A percentile compares a stretch with the other conserved stretches of the same genome.
These are phyloP conservation scores for Odontamblyopus lacepedii DNA, from an alignment of 2,797 vertebrate genomes.

Conservation along the genomic window DNA sequence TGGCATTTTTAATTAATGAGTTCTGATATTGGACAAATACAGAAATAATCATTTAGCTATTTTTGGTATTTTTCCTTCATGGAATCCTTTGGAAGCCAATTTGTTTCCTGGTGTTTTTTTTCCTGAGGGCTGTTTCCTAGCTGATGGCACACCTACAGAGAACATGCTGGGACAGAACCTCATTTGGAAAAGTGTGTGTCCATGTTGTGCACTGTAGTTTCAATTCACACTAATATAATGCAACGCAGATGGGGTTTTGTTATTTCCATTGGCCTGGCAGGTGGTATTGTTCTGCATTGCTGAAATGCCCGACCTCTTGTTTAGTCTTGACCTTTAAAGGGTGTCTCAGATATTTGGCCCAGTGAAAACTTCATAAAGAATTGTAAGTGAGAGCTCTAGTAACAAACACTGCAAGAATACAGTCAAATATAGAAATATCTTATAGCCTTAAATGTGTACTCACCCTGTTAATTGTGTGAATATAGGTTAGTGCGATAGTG, in stretches of 20 bases:
- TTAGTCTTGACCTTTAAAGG: conserved; percentile 15
- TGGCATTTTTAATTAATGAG: conserved; percentile 34
- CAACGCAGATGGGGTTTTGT: neutral
- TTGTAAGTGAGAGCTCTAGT: neutral
- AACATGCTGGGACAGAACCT: conserved; percentile 21
- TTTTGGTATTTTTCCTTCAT: conserved; percentile 14
- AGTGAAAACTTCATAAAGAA: conserved; percentile 2
- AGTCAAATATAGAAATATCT: neutral
- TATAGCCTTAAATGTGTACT: neutral
- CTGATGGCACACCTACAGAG: conserved; percentile 25
- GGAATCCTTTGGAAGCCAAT: conserved; percentile 31
- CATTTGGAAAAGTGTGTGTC: conserved; percentile 13
- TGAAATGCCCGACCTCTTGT: conserved; percentile 10
- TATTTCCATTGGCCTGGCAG: conserved; percentile 10
- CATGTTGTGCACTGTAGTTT: conserved; percentile 21
- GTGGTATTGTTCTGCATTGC: conserved; percentile 13
- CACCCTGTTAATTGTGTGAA: neutral
- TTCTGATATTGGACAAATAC: conserved; percentile 33
- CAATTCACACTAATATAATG: conserved; percentile 11
- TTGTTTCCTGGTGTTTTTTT: conserved; percentile 30
- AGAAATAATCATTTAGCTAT: conserved; percentile 43
- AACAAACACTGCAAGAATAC: conserved; percentile 4
- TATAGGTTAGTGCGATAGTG: too few relatives aligned
- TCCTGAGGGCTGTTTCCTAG: conserved; percentile 23
- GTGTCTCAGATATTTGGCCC: conserved; percentile 5